phyloP scores from a whole-genome alignment of 1,140 invertebrate genomes.

The Pararge aegeria region DNA sequence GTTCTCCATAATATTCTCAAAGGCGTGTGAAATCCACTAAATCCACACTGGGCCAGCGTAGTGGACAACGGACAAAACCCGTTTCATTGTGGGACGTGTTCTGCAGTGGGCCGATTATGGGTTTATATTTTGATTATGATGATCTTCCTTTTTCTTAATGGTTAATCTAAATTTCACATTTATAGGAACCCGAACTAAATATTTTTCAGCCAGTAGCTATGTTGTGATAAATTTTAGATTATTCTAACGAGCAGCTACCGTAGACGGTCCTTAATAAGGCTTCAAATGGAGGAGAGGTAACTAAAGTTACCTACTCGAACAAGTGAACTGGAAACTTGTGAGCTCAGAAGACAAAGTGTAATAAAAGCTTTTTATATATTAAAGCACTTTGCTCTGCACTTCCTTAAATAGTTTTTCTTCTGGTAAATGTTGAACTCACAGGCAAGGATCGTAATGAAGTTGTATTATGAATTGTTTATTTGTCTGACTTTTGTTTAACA shows the following conservation, averaged over 20 bases:
- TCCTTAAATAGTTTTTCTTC: slow-evolving; percentile 35
- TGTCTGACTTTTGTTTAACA: not conserved
- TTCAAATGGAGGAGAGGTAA: slow-evolving; percentile 23
- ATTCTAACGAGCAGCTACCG: not conserved
- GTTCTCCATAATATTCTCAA: no score
- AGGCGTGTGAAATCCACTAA: no score
- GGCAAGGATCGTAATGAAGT: not conserved
- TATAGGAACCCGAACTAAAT: no score
- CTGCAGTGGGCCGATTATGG: no score
- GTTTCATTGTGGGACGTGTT: no score
- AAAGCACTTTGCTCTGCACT: slow-evolving; percentile 42
- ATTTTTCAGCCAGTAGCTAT: no score
- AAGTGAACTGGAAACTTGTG: slow-evolving; percentile 40
- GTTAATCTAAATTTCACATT: no score
- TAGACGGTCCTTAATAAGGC: slow-evolving; percentile 13
- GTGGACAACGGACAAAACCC: no score
- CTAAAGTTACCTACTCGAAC: slow-evolving; percentile 36
- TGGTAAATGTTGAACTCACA: slow-evolving; percentile 24
- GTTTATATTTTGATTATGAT: no score
- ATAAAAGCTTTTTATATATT: slow-evolving; percentile 50
- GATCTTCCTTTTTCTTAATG: no score
- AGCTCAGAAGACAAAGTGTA: slow-evolving; percentile 37
- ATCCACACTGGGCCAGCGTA: no score
- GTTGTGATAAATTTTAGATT: no score
- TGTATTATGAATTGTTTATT: slow-evolving; percentile 6